Conservation (phyloP, 2,888 invertebrate genomes). For the Anarsia innoxiella region DNA sequence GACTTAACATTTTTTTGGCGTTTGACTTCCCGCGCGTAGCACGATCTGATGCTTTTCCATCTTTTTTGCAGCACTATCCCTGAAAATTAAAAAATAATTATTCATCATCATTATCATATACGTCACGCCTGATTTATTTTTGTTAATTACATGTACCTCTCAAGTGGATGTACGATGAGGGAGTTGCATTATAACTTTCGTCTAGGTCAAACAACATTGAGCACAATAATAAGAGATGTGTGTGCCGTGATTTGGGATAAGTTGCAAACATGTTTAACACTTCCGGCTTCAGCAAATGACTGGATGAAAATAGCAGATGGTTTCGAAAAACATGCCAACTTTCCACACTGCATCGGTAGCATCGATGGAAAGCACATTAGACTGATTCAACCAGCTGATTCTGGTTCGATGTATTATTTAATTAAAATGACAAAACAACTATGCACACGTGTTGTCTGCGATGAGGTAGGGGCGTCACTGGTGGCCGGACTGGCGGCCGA, state of each 20-base stretch:
- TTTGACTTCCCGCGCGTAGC: conserved; percentile 15
- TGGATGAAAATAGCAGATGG: conserved; percentile 13
- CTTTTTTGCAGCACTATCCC: conserved; percentile 8
- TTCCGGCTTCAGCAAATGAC: conserved; percentile 14
- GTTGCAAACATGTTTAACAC: conserved; percentile 14
- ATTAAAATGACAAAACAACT: too few species aligned
- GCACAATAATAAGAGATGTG: conserved; percentile 12
- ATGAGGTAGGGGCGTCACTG: too few species aligned
- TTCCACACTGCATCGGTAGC: conserved; percentile 5
- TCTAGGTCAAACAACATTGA: conserved; percentile 4
- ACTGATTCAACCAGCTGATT: too few species aligned
- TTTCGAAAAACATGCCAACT: conserved; percentile 5
- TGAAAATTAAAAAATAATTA: conserved; percentile 10
- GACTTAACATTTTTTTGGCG: conserved; percentile 17
- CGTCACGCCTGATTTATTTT: too few species aligned
- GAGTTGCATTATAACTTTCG: conserved; percentile 4
- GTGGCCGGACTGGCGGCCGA: too few species aligned
- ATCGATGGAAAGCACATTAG: too few species aligned
- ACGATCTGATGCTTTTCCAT: conserved; percentile 14
- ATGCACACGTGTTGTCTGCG: too few species aligned
- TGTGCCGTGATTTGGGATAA: conserved; percentile 16
- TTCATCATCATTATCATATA: too few species aligned
- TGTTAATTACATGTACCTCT: too few species aligned
- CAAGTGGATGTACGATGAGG: too few species aligned
- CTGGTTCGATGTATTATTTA: too few species aligned